A percentile compares a stretch with the other conserved stretches of the same genome.
These are phyloP conservation scores for Aphidius gifuensis DNA, from an alignment of 1,140 invertebrate species.

Conservation along the genomic window DNA sequence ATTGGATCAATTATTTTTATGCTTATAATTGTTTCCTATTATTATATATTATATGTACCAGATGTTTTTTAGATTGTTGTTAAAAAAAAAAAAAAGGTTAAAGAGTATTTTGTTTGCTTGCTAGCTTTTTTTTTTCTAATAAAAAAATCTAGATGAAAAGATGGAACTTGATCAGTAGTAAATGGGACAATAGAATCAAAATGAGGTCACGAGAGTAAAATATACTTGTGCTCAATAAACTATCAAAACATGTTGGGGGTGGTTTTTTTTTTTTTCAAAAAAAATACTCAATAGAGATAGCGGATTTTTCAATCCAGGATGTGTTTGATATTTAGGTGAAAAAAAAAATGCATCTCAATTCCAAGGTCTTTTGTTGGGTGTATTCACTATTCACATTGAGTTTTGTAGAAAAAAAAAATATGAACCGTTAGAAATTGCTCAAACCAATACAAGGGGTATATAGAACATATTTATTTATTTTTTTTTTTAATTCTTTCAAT, in stretches of 20 bases:
- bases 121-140: neutral
- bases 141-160: slow-evolving; percentile 2
- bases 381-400: neutral
- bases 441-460: slow-evolving; percentile 16
- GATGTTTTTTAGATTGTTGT: too few species aligned
- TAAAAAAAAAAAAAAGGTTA: too few species aligned
- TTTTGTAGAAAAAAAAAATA: slow-evolving; percentile 20
- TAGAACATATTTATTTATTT: neutral
- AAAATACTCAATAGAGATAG: slow-evolving; percentile 29
- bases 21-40: too few species aligned
- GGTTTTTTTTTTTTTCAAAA: slow-evolving; percentile 16
- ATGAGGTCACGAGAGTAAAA: slow-evolving; percentile 42
- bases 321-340: slow-evolving; percentile 28
- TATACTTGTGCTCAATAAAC: slow-evolving; percentile 36
- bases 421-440: slow-evolving; percentile 22
- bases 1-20: too few species aligned
- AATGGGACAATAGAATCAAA: slow-evolving; percentile 29
- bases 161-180: slow-evolving; percentile 29
- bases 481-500: neutral
- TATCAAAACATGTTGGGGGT: slow-evolving; percentile 34
- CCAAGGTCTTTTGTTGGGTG: slow-evolving; percentile 8
- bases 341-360: slow-evolving; percentile 1
- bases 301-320: slow-evolving; percentile 32
- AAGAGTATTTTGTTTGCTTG: too few species aligned
- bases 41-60: too few species aligned